These are phyloP conservation scores for Paraescarpia echinospica DNA, from an alignment of 1,140 invertebrate species.

Conservation along the genomic window DNA sequence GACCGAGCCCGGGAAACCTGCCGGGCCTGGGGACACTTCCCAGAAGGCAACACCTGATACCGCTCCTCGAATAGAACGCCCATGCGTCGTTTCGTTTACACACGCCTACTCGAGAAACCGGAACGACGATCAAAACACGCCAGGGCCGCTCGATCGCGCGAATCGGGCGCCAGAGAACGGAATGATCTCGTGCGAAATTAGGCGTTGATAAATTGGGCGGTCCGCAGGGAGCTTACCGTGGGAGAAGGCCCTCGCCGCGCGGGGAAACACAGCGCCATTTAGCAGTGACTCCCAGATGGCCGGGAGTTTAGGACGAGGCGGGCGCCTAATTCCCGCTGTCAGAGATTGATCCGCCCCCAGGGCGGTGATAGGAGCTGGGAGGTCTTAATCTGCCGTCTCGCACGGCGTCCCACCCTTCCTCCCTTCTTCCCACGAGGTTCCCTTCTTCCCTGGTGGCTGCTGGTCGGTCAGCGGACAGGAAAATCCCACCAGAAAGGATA, in stretches of 20 bases:
- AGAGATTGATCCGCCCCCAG: neutral
- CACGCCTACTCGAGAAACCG: neutral
- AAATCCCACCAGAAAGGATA: neutral
- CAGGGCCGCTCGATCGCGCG: neutral
- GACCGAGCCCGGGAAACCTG: neutral
- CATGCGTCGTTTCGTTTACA: neutral
- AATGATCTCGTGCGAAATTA: neutral
- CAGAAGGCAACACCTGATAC: neutral
- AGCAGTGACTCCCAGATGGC: neutral
- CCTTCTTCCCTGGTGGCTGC: neutral
- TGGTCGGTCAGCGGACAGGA: neutral
- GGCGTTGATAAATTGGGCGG: neutral
- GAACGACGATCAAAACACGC: neutral
- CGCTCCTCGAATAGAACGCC: neutral
- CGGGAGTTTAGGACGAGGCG: no score
- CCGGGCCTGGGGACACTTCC: neutral
- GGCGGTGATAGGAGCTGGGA: neutral
- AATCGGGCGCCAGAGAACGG: neutral
- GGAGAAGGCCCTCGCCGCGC: neutral
- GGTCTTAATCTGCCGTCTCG: neutral
- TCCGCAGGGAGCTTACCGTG: neutral
- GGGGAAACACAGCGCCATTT: neutral
- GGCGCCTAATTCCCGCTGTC: neutral
- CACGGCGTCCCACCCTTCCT: neutral
- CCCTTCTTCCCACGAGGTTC: neutral